Evolutionary conservation across 2,113 vertebrate genomes (phyloP).

Genomic region (Odobenus rosmarus): DNA sequence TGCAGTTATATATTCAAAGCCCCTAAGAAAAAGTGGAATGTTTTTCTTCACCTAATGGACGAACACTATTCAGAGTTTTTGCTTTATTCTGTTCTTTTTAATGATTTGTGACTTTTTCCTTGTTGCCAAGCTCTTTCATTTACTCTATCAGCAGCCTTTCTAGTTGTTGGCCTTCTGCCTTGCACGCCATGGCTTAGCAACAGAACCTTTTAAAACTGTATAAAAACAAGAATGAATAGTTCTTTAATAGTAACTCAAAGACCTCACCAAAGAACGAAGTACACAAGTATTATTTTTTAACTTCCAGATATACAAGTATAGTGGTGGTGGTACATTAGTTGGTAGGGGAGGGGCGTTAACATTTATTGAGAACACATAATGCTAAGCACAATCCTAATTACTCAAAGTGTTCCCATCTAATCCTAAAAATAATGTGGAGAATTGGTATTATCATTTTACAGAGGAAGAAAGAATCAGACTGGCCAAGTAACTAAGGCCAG

Average conservation of each 20-base stretch:
- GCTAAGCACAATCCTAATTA: background rate
- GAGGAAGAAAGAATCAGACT: background rate
- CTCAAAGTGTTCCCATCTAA: slow-evolving; percentile 1
- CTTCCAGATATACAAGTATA: background rate
- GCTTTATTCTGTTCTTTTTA: slow-evolving; percentile 11
- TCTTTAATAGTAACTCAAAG: slow-evolving; percentile 5
- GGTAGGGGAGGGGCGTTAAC: background rate
- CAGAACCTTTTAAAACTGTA: slow-evolving; percentile 12
- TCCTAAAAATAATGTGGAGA: slow-evolving; percentile 9
- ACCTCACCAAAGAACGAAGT: background rate
- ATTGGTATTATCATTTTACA: background rate
- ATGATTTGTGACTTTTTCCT: background rate
- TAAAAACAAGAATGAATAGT: slow-evolving; percentile 5
- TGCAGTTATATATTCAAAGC: background rate
- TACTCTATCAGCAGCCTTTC: background rate
- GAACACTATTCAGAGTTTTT: background rate
- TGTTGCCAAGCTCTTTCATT: background rate
- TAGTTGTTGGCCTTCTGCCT: background rate
- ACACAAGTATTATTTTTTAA: background rate
- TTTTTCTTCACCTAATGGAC: background rate
- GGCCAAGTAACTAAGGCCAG: background rate
- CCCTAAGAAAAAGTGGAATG: slow-evolving; percentile 19
- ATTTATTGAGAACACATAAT: background rate
- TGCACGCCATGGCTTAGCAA: background rate
- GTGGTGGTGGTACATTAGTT: background rate